Evolutionary conservation across 92 coral and sea anemone genomes (phyloP).

Genomic region (Palythoa caribaeorum): DNA sequence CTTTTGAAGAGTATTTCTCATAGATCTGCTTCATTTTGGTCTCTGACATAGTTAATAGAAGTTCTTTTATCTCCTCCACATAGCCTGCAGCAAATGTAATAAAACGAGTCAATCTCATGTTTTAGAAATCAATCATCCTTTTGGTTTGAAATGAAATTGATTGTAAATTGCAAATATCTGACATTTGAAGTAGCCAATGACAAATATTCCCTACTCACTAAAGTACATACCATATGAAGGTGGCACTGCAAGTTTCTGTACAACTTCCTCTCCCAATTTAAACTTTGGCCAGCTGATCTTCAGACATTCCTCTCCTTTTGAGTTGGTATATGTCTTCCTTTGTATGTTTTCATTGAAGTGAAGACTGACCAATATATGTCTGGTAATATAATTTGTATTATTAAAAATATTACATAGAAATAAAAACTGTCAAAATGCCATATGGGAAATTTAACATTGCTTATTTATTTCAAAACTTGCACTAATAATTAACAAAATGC

Average conservation of each 20-base stretch:
- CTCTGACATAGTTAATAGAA: constrained; percentile 13
- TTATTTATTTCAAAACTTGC: too few species aligned
- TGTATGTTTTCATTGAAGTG: constrained; percentile 4
- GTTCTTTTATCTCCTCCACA: constrained; percentile 44
- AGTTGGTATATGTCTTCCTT: background rate
- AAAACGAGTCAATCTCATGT: background rate
- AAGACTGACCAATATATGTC: background rate
- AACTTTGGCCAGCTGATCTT: background rate
- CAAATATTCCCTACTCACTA: too few species aligned
- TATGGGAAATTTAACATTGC: too few species aligned
- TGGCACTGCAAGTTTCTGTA: background rate
- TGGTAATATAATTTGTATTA: background rate
- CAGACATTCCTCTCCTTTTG: background rate
- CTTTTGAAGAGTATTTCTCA: constrained; percentile 23
- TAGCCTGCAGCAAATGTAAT: constrained; percentile 30
- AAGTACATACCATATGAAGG: background rate
- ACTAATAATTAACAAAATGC: too few species aligned
- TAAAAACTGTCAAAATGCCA: too few species aligned
- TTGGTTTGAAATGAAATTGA: too few species aligned
- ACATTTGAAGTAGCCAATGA: too few species aligned
- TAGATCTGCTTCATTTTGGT: constrained; percentile 21
- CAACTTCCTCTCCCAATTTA: background rate
- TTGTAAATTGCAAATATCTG: too few species aligned
- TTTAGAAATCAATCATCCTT: background rate
- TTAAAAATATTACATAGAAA: background rate